These are phyloP conservation scores for Monoplex corrugatus DNA, from an alignment of 2,888 invertebrate genomes.

Conservation along the genomic window DNA sequence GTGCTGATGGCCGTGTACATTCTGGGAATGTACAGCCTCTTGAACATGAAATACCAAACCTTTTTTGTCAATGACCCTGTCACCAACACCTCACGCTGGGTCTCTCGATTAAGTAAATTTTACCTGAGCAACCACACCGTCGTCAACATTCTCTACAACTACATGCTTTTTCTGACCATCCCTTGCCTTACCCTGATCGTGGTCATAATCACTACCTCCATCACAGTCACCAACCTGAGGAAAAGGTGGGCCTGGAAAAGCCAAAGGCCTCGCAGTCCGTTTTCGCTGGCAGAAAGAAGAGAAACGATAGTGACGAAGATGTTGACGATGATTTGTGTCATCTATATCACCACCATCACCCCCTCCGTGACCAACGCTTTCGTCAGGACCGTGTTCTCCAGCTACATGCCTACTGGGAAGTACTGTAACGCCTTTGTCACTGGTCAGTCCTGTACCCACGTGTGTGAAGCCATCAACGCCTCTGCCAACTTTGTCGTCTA, in stretches of 20 bases:
- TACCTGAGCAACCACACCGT: conserved; percentile 18
- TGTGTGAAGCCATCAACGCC: too few relatives aligned
- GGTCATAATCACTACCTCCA: conserved; percentile 27
- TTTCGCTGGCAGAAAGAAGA: too few relatives aligned
- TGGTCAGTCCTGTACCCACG: too few relatives aligned
- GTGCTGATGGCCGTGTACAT: conserved; percentile 1
- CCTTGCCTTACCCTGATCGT: neutral
- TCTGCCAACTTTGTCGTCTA: too few relatives aligned
- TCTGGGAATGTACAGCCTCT: conserved; percentile 28
- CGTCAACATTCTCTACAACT: conserved; percentile 26
- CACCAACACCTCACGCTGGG: neutral
- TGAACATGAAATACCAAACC: conserved; percentile 4
- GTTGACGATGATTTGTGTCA: too few relatives aligned
- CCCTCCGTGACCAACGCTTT: too few relatives aligned
- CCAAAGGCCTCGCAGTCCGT: too few relatives aligned
- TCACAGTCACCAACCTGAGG: conserved; percentile 8
- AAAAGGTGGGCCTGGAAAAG: neutral
- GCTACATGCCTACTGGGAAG: too few relatives aligned
- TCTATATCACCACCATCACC: too few relatives aligned
- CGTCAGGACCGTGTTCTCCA: too few relatives aligned
- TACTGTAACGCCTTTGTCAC: too few relatives aligned
- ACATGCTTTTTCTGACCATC: neutral
- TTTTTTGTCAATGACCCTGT: neutral
- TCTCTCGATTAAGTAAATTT: neutral
- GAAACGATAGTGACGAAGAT: too few relatives aligned